These are phyloP conservation scores for Oegoconia quadripuncta DNA, from an alignment of 2,888 invertebrate genomes.

Conservation along the genomic window DNA sequence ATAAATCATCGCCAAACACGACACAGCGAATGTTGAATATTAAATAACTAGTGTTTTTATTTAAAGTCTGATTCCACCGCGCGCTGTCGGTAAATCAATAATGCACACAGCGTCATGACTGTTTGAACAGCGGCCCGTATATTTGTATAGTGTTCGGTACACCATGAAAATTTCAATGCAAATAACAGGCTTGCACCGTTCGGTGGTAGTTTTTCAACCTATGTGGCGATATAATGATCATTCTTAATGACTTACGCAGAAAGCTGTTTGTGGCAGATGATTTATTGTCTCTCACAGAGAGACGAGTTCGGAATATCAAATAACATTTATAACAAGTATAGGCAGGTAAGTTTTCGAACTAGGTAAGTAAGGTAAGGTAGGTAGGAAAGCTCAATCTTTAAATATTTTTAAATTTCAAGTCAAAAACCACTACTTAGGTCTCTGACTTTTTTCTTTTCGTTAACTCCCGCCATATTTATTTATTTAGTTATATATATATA, in stretches of 20 bases:
- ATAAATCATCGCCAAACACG: too few relatives aligned
- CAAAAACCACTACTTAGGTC: too few relatives aligned
- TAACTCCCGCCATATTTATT: too few relatives aligned
- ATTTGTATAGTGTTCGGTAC: conserved; percentile 7
- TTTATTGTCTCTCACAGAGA: conserved; percentile 1
- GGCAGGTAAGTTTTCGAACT: too few relatives aligned
- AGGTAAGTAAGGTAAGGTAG: too few relatives aligned
- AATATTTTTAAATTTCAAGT: too few relatives aligned
- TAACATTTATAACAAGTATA: too few relatives aligned
- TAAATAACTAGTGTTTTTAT: too few relatives aligned
- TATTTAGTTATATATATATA: too few relatives aligned
- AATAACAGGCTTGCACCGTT: conserved; percentile 2
- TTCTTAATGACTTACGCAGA: conserved; percentile 6
- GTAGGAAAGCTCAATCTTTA: too few relatives aligned
- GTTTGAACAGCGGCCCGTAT: conserved; percentile 9
- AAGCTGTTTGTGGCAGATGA: not conserved
- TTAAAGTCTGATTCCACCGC: not conserved
- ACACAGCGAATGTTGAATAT: too few relatives aligned
- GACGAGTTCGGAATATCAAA: not conserved
- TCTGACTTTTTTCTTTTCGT: too few relatives aligned
- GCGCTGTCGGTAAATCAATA: conserved; percentile 10
- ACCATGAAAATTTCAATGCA: conserved; percentile 13
- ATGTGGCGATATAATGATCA: conserved; percentile 8
- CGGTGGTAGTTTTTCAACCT: conserved; percentile 9
- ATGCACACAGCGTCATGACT: conserved; percentile 6